These are phyloP conservation scores for Clarias magur DNA, from an alignment of 2,113 vertebrate genomes.

Conservation along the genomic window DNA sequence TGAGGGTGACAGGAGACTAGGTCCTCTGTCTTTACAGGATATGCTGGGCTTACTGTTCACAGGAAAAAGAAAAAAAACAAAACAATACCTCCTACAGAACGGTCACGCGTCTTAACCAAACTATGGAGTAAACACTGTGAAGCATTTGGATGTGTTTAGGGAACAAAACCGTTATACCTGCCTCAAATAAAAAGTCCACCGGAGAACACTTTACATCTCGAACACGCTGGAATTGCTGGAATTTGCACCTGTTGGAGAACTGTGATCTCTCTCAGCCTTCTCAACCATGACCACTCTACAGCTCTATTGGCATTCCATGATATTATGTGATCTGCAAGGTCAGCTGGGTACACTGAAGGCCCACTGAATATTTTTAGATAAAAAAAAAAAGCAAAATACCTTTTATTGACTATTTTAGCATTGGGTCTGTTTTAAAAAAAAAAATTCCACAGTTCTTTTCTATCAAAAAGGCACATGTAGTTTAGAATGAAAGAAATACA, in stretches of 20 bases:
- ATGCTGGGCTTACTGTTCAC: conserved; percentile 31
- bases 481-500: neutral
- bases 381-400: neutral
- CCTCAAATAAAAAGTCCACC: neutral
- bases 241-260: conserved; percentile 75
- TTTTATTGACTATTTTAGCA: neutral
- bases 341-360: neutral
- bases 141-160: neutral
- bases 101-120: neutral
- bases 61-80: neutral
- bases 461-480: no score
- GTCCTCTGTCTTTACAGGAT: conserved; percentile 34
- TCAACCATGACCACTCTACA: conserved; percentile 43
- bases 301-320: conserved; percentile 45
- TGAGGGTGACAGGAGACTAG: conserved; percentile 26
- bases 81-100: conserved; percentile 9
- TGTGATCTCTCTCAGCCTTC: conserved; percentile 49
- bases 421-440: neutral
- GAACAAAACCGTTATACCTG: neutral
- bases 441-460: neutral
- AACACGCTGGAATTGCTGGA: conserved; percentile 68
- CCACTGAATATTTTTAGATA: neutral
- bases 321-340: conserved; percentile 2
- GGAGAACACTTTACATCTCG: conserved; percentile 39
- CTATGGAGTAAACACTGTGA: neutral